phyloP scores from a whole-genome alignment of 2,888 invertebrate species.

The Rotaria magnacalcarata region DNA sequence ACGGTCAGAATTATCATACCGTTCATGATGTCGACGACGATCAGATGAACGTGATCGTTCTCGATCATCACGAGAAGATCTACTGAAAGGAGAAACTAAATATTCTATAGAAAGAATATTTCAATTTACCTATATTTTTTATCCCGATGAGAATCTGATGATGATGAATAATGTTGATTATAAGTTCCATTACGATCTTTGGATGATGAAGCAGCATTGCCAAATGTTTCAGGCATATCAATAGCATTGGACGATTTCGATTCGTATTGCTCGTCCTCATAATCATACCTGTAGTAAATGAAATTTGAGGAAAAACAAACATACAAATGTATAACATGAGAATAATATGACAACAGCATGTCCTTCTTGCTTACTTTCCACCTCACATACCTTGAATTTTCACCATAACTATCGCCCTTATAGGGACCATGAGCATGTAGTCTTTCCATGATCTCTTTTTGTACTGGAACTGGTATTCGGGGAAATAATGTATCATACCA shows the following conservation, averaged over 20 bases:
- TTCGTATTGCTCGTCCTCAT: background rate
- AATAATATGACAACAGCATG: background rate
- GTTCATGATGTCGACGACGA: slow-evolving; percentile 3
- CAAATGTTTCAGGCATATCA: slow-evolving; percentile 22
- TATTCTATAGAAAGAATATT: background rate
- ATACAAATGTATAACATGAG: background rate
- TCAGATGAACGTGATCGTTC: background rate
- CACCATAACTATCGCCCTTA: slow-evolving; percentile 1
- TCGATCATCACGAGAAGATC: slow-evolving; percentile 2
- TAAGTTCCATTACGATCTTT: background rate
- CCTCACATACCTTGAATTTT: background rate
- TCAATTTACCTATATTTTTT: background rate
- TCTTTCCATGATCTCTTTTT: slow-evolving; percentile 41
- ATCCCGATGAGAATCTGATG: background rate
- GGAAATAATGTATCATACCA: slow-evolving; percentile 99
- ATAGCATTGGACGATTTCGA: background rate
- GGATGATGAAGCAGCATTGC: background rate
- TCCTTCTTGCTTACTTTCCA: background rate
- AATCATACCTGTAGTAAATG: background rate
- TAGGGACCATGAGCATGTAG: background rate
- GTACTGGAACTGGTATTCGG: slow-evolving; percentile 70
- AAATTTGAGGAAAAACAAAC: background rate
- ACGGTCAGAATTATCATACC: background rate
- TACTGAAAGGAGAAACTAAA: background rate
- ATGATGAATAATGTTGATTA: background rate